Evolutionary conservation across 2,888 invertebrate species (phyloP).

Genomic region (Dolichopus griseipennis): DNA sequence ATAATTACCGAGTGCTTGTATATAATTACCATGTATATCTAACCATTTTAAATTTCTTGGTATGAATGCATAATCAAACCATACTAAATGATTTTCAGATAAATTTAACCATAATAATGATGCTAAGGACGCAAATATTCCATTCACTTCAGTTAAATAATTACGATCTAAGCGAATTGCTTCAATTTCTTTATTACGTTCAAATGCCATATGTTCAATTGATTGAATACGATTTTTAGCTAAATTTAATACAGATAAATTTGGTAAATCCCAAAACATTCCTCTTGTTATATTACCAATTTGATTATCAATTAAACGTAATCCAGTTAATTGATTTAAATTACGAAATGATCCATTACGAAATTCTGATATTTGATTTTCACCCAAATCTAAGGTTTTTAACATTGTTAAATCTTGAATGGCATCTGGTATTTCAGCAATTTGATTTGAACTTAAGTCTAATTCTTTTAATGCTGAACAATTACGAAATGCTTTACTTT

Average conservation of each 20-base stretch:
- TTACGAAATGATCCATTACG: constrained; percentile 78
- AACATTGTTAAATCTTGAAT: constrained; percentile 71
- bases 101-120: constrained; percentile 79
- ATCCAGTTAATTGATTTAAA: constrained; percentile 74
- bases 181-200: constrained; percentile 69
- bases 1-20: constrained; percentile 79
- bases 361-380: constrained; percentile 79
- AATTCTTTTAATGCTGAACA: constrained; percentile 81
- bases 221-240: constrained; percentile 82
- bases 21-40: constrained; percentile 83
- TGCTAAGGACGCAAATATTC: constrained; percentile 76
- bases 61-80: constrained; percentile 90
- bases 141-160: constrained; percentile 79
- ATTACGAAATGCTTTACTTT: constrained; percentile 74
- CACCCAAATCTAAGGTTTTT: constrained; percentile 82
- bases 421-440: constrained; percentile 72
- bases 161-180: constrained; percentile 83
- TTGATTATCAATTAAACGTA: constrained; percentile 82
- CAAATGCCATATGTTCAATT: constrained; percentile 76
- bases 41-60: constrained; percentile 84
- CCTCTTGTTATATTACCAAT: constrained; percentile 74
- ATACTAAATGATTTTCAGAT: constrained; percentile 82
- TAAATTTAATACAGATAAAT: constrained; percentile 75
- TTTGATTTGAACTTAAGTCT: constrained; percentile 78
- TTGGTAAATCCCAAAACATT: constrained; percentile 79